A percentile compares a stretch with the other conserved stretches of the same genome.
phyloP scores from a whole-genome alignment of 2,888 invertebrate genomes.

The Mamestra brassicae region DNA sequence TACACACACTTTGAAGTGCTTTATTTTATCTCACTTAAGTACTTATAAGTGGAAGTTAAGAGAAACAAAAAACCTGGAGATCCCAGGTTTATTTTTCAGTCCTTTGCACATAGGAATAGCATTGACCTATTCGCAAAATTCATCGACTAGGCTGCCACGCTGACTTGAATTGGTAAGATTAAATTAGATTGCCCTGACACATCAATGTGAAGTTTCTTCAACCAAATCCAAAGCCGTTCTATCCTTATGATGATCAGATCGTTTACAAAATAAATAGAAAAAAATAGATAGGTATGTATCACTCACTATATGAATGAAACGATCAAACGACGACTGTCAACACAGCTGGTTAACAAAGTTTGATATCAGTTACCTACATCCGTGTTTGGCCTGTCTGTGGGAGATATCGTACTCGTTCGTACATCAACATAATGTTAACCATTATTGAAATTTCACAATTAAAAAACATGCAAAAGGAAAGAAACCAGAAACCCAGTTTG shows the following conservation, averaged over 20 bases:
- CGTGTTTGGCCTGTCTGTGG: slow-evolving; percentile 31
- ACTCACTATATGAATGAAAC: slow-evolving; percentile 37
- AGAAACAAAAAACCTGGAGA: too few species aligned
- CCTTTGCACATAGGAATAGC: slow-evolving; percentile 8
- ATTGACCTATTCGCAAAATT: neutral
- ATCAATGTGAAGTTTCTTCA: slow-evolving; percentile 20
- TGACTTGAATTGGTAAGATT: neutral
- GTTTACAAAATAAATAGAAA: neutral
- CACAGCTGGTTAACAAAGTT: slow-evolving; percentile 55
- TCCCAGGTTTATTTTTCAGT: neutral
- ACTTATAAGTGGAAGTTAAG: neutral
- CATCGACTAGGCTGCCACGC: neutral
- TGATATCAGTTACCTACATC: slow-evolving; percentile 53
- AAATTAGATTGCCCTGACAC: slow-evolving; percentile 19
- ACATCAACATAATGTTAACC: neutral
- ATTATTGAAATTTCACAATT: slow-evolving; percentile 4
- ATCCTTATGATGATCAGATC: slow-evolving; percentile 19
- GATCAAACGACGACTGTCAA: slow-evolving; percentile 40
- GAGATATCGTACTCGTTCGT: slow-evolving; percentile 24
- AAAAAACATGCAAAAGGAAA: neutral
- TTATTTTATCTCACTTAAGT: neutral
- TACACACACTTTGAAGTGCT: slow-evolving; percentile 10
- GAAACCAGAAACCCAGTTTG: neutral
- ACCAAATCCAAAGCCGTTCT: slow-evolving; percentile 8
- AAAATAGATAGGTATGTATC: slow-evolving; percentile 10